Base-by-base conservation (phyloP, 2,888 invertebrate species). In the Spodoptera picta region DNA sequence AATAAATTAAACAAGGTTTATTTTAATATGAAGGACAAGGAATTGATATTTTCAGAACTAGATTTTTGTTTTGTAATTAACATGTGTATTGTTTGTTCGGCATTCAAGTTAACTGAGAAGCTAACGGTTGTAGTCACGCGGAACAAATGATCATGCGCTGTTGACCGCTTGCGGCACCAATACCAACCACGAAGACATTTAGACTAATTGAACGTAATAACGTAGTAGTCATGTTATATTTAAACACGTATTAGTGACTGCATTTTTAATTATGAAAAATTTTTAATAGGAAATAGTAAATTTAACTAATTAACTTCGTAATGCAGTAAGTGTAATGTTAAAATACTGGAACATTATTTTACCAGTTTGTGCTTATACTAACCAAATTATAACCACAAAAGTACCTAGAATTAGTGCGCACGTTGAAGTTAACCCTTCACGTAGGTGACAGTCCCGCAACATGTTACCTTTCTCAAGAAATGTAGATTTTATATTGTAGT, bases 101-200 rank as follows among this genome's bases (percentile, higher is more conserved):
- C 36, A 54, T 60, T 46, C 53, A 59, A 58, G 53, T 23, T 52
- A 60, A 61, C 47, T 23, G 54, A 45, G 44, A 56, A 49, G 31
- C 45, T 57, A 54, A 58, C 56, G 55, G 56, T 43, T 47, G 52
- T 67, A 74, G 65, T 71, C 74, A 68, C 46, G 71, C 68, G 68
- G 61, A 73, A 68, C 74, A 50, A 69, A 60, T 64, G 47, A 57
- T 48, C 71, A 65, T 70, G 70, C 73, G 54, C 58, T 43, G 51
- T 31, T 58, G 48, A 56, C 27, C 54, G 56, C 50, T 59, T 49
- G 57, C 56, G 45, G 44, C 12, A 45, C 44, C 44, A 52, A 31
- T 41, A 46, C 0, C 27, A 44, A 43, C 58, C 27, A 44, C 14
- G 4, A 64, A 36, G 6, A 19, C 51, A 59, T 50, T 50, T 54